A percentile compares a stretch with the other conserved stretches of the same genome.
Evolutionary conservation across 2,113 vertebrate genomes (phyloP).

Genomic region (Strix uralensis): DNA sequence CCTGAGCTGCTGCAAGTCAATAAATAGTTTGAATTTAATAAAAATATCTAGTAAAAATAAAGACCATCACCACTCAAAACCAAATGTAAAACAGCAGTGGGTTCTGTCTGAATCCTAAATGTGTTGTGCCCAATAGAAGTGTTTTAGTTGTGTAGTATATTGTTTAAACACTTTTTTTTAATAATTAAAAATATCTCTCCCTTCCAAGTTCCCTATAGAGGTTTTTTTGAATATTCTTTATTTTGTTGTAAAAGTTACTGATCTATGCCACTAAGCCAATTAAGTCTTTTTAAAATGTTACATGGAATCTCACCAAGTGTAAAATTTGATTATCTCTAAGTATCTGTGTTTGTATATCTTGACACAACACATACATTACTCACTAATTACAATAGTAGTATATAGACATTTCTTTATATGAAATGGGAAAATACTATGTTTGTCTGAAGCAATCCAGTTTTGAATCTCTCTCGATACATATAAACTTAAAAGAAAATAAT

Average conservation of each 20-base stretch:
- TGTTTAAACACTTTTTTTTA: background rate
- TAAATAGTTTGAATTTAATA: background rate
- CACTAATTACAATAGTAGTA: background rate
- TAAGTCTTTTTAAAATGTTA: background rate
- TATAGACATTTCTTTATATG: background rate
- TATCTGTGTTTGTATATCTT: background rate
- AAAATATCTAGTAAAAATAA: background rate
- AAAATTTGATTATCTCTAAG: background rate
- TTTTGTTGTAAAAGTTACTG: background rate
- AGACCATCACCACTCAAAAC: background rate
- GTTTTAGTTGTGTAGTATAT: background rate
- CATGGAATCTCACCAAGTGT: background rate
- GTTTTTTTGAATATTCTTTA: background rate
- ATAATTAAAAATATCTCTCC: background rate
- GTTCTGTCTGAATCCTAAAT: background rate
- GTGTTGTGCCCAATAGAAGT: background rate
- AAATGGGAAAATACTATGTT: background rate
- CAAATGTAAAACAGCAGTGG: background rate
- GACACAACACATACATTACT: background rate
- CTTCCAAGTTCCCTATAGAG: background rate
- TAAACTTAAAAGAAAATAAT: background rate
- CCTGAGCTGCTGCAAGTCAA: background rate
- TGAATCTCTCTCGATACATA: background rate
- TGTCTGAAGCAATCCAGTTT: background rate
- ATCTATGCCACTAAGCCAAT: background rate